Evolutionary conservation across 1,140 invertebrate species (phyloP).

Genomic region (Temnothorax longispinosus): DNA sequence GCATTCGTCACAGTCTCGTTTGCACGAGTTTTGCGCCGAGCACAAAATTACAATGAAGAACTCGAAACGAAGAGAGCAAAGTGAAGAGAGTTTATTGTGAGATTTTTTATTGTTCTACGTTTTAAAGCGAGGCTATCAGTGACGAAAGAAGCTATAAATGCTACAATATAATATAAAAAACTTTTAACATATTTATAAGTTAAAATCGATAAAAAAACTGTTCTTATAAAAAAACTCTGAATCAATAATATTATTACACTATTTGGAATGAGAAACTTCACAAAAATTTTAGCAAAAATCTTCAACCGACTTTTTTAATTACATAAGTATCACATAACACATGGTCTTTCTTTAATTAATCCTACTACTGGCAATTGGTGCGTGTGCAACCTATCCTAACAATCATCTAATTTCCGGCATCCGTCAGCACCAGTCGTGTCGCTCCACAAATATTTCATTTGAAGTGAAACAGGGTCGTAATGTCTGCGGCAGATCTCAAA

Average conservation of each 20-base stretch:
- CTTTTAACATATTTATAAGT: too few species aligned
- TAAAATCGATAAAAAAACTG: too few species aligned
- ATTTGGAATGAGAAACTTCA: neutral
- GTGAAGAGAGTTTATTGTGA: neutral
- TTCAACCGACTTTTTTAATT: neutral
- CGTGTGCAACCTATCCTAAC: constrained; percentile 40
- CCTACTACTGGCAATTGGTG: neutral
- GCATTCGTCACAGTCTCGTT: constrained; percentile 19
- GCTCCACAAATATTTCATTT: constrained; percentile 57
- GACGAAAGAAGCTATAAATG: neutral
- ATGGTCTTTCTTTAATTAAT: constrained; percentile 26
- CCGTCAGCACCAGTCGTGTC: constrained; percentile 60
- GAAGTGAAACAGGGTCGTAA: constrained; percentile 29
- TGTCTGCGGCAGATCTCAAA: constrained; percentile 12
- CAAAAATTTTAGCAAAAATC: neutral
- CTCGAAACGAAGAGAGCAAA: neutral
- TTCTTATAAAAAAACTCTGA: neutral
- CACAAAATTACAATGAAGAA: neutral
- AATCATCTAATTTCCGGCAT: constrained; percentile 67
- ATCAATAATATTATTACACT: neutral
- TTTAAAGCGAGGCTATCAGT: neutral
- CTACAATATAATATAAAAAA: too few species aligned
- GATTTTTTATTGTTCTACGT: neutral
- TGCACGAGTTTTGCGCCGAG: neutral
- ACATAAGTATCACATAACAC: neutral